Evolutionary conservation across 2,113 vertebrate genomes (phyloP).

Genomic region (Perccottus glenii): DNA sequence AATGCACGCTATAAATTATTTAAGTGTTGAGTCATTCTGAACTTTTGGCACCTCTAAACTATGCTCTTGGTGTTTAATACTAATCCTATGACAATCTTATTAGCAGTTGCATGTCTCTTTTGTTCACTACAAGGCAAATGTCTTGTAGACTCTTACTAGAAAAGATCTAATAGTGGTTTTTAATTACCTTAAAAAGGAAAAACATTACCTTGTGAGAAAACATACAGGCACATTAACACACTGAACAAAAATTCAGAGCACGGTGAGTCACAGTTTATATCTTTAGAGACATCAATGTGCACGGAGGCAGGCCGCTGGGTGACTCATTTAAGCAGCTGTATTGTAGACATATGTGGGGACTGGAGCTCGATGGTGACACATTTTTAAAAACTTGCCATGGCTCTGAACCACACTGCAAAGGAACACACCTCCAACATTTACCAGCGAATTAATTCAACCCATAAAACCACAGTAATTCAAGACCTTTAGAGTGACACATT

Average conservation of each 20-base stretch:
- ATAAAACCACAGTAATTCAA: background rate
- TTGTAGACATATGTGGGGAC: background rate
- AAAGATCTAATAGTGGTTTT: background rate
- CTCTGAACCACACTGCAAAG: conserved; percentile 12
- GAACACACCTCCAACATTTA: background rate
- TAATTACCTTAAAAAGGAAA: background rate
- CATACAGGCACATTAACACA: conserved; percentile 39
- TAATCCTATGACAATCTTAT: background rate
- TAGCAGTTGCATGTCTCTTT: background rate
- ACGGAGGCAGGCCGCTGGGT: background rate
- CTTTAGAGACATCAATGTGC: conserved; percentile 8
- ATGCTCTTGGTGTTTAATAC: background rate
- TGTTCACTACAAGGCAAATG: background rate
- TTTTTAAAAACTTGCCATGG: conserved; percentile 18
- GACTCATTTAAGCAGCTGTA: conserved; percentile 7
- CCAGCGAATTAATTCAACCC: background rate
- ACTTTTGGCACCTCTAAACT: conserved; percentile 3
- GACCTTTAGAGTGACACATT: background rate
- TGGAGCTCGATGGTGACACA: background rate
- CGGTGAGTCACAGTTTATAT: conserved; percentile 45
- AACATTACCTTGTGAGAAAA: background rate
- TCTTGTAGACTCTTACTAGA: too few species aligned
- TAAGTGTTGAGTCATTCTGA: background rate
- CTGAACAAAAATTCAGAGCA: conserved; percentile 17
- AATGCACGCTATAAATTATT: conserved; percentile 2